A percentile compares a stretch with the other conserved stretches of the same genome.
These are phyloP conservation scores for Cacoxenus indagator DNA, from an alignment of 2,888 invertebrate species.

Conservation along the genomic window DNA sequence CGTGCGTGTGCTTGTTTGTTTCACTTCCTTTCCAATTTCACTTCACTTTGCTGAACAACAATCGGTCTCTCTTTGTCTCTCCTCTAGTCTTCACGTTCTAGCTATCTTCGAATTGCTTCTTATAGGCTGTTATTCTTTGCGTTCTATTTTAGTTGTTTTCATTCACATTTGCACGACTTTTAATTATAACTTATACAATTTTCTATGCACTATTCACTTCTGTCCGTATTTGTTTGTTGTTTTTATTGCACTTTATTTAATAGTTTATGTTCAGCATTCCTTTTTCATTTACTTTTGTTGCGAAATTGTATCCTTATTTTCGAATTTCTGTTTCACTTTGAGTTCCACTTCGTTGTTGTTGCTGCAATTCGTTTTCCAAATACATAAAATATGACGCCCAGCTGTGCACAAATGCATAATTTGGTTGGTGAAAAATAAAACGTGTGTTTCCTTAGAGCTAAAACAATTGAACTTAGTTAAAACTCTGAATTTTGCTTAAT, in stretches of 20 bases:
- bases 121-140: too few relatives aligned
- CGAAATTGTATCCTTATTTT: neutral
- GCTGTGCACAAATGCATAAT: neutral
- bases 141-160: neutral
- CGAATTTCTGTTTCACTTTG: neutral
- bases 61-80: neutral
- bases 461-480: neutral
- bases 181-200: neutral
- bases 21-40: neutral
- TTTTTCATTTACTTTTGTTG: neutral
- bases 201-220: neutral
- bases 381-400: constrained; percentile 2
- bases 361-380: neutral
- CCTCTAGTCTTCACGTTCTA: neutral
- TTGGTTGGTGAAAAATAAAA: neutral
- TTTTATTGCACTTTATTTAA: neutral
- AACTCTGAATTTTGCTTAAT: neutral
- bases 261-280: neutral
- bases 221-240: neutral
- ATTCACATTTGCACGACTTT: neutral
- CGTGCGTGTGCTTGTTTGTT: neutral
- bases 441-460: neutral
- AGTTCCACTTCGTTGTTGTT: constrained; percentile 2
- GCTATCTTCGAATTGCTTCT: neutral
- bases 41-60: neutral